Conservation (phyloP, 2,888 invertebrate species). For the Eulithis testata region DNA sequence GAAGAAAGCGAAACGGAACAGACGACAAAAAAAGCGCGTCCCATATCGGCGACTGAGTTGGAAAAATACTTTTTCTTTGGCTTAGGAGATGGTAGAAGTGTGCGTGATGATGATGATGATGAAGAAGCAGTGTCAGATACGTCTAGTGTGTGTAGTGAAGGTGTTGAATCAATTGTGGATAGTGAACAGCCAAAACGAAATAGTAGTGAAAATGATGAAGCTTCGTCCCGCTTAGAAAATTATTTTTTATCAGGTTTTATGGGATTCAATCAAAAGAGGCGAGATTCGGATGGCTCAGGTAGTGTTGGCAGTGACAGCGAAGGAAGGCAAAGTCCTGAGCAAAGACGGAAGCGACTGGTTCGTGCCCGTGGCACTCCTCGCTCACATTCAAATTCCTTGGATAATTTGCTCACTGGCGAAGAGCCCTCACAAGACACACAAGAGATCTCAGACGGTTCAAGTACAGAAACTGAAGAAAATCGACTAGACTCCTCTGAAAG, state of each 20-base stretch:
- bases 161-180: constrained; percentile 89
- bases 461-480: constrained; percentile 88
- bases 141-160: constrained; percentile 94
- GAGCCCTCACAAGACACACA: constrained; percentile 81
- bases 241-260: constrained; percentile 95
- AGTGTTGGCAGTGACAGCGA: constrained; percentile 97
- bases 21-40: constrained; percentile 85
- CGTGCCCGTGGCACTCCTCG: constrained; percentile 92
- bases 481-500: constrained; percentile 87
- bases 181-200: constrained; percentile 81
- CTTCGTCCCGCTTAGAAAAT: constrained; percentile 94
- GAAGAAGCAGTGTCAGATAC: constrained; percentile 91
- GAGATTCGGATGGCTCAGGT: constrained; percentile 92
- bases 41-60: constrained; percentile 91
- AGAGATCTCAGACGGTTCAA: constrained; percentile 89
- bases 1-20: constrained; percentile 95
- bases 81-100: constrained; percentile 88
- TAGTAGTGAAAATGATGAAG: constrained; percentile 87
- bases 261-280: constrained; percentile 90
- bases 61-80: constrained; percentile 97
- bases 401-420: constrained; percentile 89
- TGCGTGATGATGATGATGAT: constrained; percentile 86
- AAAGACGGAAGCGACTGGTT: constrained; percentile 91
- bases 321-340: constrained; percentile 94
- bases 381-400: constrained; percentile 92